These are phyloP conservation scores for Drymodes brunneopygia DNA, from an alignment of 2,113 vertebrate species.

Conservation along the genomic window DNA sequence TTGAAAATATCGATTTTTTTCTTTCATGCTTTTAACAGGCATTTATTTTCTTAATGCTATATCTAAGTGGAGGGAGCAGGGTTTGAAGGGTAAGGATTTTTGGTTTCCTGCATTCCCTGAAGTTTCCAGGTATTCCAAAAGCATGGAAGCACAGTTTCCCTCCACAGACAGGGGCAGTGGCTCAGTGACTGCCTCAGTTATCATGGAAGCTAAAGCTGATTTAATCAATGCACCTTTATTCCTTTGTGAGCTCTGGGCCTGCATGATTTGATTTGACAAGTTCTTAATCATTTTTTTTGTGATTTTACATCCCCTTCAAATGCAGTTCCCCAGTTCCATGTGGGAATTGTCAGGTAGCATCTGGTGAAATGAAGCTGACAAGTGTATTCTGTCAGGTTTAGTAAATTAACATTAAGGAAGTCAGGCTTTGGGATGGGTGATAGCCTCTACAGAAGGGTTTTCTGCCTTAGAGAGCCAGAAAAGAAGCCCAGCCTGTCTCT, in stretches of 20 bases:
- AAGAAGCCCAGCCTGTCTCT: background rate
- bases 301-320: background rate
- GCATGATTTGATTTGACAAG: background rate
- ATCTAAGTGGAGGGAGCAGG: background rate
- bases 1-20: background rate
- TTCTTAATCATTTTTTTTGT: background rate
- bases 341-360: conserved; percentile 32
- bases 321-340: background rate
- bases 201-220: background rate
- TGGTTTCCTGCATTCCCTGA: background rate
- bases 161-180: background rate
- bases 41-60: background rate
- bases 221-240: background rate
- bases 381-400: background rate
- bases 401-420: background rate
- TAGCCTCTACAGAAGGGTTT: background rate
- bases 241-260: background rate
- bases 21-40: background rate
- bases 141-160: background rate
- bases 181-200: background rate
- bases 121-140: background rate
- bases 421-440: background rate
- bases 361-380: conserved; percentile 3
- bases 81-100: background rate
- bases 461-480: background rate